phyloP scores from a whole-genome alignment of 1,140 invertebrate species.

The Helicorthomorpha holstii region DNA sequence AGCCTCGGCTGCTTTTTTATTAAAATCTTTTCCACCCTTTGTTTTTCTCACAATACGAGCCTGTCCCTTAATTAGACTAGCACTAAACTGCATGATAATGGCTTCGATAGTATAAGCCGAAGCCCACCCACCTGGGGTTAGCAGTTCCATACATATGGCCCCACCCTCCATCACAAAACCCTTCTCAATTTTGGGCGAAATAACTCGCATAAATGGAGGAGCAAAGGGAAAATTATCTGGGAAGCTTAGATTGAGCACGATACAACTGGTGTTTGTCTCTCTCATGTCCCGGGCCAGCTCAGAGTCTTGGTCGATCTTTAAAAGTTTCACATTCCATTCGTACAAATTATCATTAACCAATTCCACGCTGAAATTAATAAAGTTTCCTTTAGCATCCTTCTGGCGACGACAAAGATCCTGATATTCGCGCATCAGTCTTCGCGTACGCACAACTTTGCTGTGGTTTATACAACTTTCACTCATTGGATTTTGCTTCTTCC shows the following conservation, averaged over 20 bases:
- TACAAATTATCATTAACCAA: slow-evolving; percentile 83
- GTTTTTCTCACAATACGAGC: slow-evolving; percentile 54
- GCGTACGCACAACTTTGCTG: slow-evolving; percentile 44
- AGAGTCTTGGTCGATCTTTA: slow-evolving; percentile 62
- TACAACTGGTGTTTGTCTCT: slow-evolving; percentile 54
- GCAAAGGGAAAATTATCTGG: slow-evolving; percentile 86
- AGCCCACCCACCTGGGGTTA: slow-evolving; percentile 84
- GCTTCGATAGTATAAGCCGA: slow-evolving; percentile 89
- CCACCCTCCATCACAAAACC: slow-evolving; percentile 90
- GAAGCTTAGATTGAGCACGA: slow-evolving; percentile 63
- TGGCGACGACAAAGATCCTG: slow-evolving; percentile 56
- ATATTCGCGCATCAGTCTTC: slow-evolving; percentile 83
- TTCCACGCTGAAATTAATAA: slow-evolving; percentile 69
- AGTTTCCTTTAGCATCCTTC: slow-evolving; percentile 31
- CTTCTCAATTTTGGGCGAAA: slow-evolving; percentile 77
- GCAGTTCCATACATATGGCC: slow-evolving; percentile 88
- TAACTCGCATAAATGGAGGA: slow-evolving; percentile 84
- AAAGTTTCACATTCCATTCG: slow-evolving; percentile 80
- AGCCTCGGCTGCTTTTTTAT: slow-evolving; percentile 55
- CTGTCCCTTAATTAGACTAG: slow-evolving; percentile 84
- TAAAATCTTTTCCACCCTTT: slow-evolving; percentile 61
- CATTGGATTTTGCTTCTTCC: too few species aligned
- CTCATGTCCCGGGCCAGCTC: slow-evolving; percentile 46
- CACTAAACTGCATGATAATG: slow-evolving; percentile 83
- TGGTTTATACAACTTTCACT: too few species aligned